Evolutionary conservation across 2,888 invertebrate species (phyloP).

Genomic region (Leucozona laternaria): DNA sequence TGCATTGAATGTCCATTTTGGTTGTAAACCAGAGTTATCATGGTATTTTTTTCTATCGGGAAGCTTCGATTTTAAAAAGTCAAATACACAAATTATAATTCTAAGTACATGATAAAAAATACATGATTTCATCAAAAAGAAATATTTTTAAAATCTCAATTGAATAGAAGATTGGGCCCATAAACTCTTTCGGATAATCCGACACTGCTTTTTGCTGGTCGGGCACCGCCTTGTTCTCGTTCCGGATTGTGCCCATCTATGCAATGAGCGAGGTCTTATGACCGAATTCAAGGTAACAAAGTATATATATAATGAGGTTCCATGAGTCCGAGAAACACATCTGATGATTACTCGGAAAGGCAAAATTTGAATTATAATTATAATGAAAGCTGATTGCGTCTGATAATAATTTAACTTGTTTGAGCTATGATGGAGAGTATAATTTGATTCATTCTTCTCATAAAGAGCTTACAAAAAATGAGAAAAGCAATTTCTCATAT

Average conservation of each 20-base stretch:
- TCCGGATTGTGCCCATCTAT: conserved; percentile 71
- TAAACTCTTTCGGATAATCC: background rate
- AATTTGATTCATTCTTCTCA: background rate
- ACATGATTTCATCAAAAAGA: too few relatives aligned
- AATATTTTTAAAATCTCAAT: too few relatives aligned
- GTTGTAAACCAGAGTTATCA: too few relatives aligned
- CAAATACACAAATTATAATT: too few relatives aligned
- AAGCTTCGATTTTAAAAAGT: too few relatives aligned
- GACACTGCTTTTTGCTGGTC: conserved; percentile 4
- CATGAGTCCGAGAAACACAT: conserved; percentile 30
- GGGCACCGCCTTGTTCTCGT: conserved; percentile 66
- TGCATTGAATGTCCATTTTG: too few relatives aligned
- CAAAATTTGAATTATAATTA: conserved; percentile 33
- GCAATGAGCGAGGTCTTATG: conserved; percentile 51
- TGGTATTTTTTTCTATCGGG: too few relatives aligned
- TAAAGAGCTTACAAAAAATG: background rate
- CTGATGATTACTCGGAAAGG: conserved; percentile 27
- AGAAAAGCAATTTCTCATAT: background rate
- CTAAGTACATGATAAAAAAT: too few relatives aligned
- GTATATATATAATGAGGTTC: conserved; percentile 15
- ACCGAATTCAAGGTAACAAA: conserved; percentile 67
- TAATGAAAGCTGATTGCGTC: conserved; percentile 20
- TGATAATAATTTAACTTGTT: conserved; percentile 30
- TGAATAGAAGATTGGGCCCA: background rate
- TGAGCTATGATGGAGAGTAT: background rate